phyloP scores from a whole-genome alignment of 2,797 vertebrate genomes.

The Poeciliopsis infans region DNA sequence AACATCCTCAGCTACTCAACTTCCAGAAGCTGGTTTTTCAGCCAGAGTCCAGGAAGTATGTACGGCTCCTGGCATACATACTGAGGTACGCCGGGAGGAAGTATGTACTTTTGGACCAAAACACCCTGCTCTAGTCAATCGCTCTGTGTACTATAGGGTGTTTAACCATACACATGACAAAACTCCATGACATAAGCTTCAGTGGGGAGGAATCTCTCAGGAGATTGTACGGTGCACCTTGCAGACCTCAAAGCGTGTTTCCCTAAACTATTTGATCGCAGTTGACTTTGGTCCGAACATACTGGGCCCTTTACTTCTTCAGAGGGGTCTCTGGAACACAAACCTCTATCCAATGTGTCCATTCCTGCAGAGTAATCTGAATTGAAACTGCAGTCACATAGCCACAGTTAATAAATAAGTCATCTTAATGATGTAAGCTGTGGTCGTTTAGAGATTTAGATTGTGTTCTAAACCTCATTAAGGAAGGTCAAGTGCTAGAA shows the following conservation, averaged over 20 bases:
- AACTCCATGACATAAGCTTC: not conserved
- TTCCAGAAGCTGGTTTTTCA: not conserved
- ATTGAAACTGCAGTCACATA: not conserved
- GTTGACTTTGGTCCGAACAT: not conserved
- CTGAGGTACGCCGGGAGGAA: not conserved
- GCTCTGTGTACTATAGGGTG: not conserved
- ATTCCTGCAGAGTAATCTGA: not conserved
- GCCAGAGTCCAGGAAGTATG: too few relatives aligned
- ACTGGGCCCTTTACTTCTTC: not conserved
- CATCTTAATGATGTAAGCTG: not conserved
- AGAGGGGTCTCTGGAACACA: not conserved
- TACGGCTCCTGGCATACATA: not conserved
- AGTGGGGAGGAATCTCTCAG: not conserved
- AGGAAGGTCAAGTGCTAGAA: not conserved
- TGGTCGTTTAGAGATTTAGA: not conserved
- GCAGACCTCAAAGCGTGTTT: too few relatives aligned
- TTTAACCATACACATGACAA: not conserved
- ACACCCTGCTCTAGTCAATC: not conserved
- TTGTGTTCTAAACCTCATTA: not conserved
- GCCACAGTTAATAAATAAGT: not conserved
- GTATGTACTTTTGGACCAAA: not conserved
- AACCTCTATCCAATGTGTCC: not conserved
- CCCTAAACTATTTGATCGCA: not conserved
- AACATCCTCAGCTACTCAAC: not conserved
- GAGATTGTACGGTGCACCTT: not conserved